phyloP scores from a whole-genome alignment of 2,113 vertebrate species.

The Nothoprocta pentlandii region DNA sequence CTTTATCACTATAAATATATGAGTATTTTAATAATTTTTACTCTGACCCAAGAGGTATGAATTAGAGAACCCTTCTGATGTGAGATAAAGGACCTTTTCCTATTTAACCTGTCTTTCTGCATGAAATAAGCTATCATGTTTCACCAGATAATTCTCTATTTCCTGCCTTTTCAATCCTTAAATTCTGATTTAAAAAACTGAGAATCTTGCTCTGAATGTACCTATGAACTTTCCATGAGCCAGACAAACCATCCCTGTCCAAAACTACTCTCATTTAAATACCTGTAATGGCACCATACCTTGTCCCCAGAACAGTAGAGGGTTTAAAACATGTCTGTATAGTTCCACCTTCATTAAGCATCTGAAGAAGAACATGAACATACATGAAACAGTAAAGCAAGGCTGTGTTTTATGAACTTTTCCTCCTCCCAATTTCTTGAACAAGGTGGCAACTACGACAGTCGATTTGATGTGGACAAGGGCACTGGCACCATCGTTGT shows the following conservation, averaged over 20 bases:
- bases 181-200: background rate
- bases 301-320: background rate
- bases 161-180: background rate
- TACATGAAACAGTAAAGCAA: background rate
- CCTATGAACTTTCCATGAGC: background rate
- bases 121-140: background rate
- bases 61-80: background rate
- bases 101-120: background rate
- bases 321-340: constrained; percentile 4
- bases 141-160: background rate
- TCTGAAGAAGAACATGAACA: constrained; percentile 30
- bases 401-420: constrained; percentile 60
- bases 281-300: background rate
- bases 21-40: background rate
- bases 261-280: background rate
- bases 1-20: background rate
- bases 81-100: background rate
- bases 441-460: constrained; percentile 97
- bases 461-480: constrained; percentile 96
- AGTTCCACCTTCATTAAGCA: constrained; percentile 39
- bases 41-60: background rate
- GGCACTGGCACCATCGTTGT: constrained; percentile 94
- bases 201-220: background rate
- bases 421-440: constrained; percentile 65
- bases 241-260: constrained; percentile 1